Conservation (phyloP, 2,888 invertebrate genomes). For the Synanthedon tipuliformis region DNA sequence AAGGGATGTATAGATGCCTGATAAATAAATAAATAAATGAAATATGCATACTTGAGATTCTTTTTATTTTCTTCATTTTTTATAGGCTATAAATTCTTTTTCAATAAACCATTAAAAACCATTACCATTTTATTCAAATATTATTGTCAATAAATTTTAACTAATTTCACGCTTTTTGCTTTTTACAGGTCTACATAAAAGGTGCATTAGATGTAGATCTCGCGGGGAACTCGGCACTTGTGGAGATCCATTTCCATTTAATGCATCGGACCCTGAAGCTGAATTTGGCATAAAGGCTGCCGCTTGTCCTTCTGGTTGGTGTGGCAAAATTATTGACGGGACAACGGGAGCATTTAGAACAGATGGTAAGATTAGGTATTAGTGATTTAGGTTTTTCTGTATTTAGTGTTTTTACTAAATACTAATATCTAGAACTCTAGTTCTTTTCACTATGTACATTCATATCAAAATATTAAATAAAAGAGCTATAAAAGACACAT, state of each 20-base stretch:
- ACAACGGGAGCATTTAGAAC: constrained; percentile 77
- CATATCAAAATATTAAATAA: too few species aligned
- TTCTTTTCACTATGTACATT: too few species aligned
- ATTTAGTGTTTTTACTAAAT: too few species aligned
- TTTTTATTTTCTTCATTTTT: too few species aligned
- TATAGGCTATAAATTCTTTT: neutral
- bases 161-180: neutral
- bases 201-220: constrained; percentile 88
- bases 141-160: neutral
- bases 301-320: constrained; percentile 93
- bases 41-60: too few species aligned
- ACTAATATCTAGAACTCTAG: too few species aligned
- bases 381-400: too few species aligned
- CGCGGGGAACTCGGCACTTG: constrained; percentile 89
- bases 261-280: constrained; percentile 78
- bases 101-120: neutral
- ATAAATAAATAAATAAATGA: too few species aligned
- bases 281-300: constrained; percentile 80
- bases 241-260: constrained; percentile 86
- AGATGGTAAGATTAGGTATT: constrained; percentile 80
- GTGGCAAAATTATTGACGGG: constrained; percentile 89
- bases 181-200: constrained; percentile 74
- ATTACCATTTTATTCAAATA: neutral
- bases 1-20: too few species aligned
- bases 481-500: too few species aligned